Conservation (phyloP, 2,113 vertebrate species). For the Chamaea fasciata region DNA sequence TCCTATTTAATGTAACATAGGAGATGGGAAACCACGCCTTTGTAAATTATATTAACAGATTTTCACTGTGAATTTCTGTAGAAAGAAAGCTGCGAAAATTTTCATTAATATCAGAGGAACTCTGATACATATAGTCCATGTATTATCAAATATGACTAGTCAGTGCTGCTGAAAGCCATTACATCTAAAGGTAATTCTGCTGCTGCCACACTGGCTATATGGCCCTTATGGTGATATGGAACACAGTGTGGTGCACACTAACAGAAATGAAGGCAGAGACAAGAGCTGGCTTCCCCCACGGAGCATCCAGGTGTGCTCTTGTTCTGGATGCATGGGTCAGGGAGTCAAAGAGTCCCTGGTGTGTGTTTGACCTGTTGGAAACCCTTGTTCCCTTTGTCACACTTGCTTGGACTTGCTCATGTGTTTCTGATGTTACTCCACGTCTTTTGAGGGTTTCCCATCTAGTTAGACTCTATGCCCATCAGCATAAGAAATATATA, state of each 20-base stretch:
- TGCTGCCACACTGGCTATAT: neutral
- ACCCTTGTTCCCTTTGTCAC: neutral
- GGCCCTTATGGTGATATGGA: neutral
- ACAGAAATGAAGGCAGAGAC: neutral
- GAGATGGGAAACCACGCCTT: neutral
- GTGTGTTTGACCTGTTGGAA: neutral
- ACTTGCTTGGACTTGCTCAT: neutral
- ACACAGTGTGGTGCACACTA: accelerated
- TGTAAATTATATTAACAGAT: neutral
- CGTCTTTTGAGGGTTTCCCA: neutral
- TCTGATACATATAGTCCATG: too few relatives aligned
- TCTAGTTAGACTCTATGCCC: neutral
- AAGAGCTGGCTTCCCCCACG: accelerated
- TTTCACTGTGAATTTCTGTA: neutral
- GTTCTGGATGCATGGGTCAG: neutral
- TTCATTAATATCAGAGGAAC: neutral
- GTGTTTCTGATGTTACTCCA: neutral
- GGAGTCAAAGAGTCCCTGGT: accelerated
- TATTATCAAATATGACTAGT: neutral
- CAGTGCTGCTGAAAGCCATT: neutral
- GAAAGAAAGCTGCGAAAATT: neutral
- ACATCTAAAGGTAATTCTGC: neutral
- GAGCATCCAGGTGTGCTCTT: neutral
- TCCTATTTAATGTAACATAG: neutral
- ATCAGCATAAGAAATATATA: neutral